Base-by-base conservation (phyloP, 2,797 vertebrate genomes). In the Sebastes diaconus region DNA sequence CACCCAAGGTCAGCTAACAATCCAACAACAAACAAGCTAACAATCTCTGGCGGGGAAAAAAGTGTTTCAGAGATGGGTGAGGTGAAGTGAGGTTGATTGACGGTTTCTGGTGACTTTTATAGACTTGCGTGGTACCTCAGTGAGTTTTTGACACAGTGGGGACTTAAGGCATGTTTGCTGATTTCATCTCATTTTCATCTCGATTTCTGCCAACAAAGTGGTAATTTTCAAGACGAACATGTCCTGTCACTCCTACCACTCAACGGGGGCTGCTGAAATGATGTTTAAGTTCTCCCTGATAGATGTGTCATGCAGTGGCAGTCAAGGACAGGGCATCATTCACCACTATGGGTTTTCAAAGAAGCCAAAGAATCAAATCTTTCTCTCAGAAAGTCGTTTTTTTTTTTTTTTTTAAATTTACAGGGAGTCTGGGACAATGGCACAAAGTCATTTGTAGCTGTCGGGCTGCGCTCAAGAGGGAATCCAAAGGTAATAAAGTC, bases 1-100 rank as follows among this genome's bases (percentile, higher is more conserved):
- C 34, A 72, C 12, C 32, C 87, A 92, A 91, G 91, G 89, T 91
- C 84, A 79, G 68, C 32, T 25, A 67, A 52, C 34, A 46, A 46
- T 18, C 42, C 16, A 46, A 25, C 65, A 80, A 81, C 77, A 87
- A 83, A 84, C 46, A 80, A 18, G 39, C 34, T 30, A 32, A 52
- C 65, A 78, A 27, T 52, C 60, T 71, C 29, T 7, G 34, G 4
- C 6, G 7, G 25, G 34, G 60, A 11, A 27, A 24, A 13, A 18
- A 11, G 7, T 39, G 16, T 9, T 32, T 54, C 11, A 72, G 52
- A 30, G 18, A 78, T 42, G 6, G 42, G 20, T 61, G n/a, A 83
- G 36, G 36, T 39, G 36, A 39, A 39, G 36, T 57, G 72, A 71
- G 50, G 63, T 55, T 84, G 77, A 79, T 55, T 72, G 67, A 83